Evolutionary conservation across 2,888 invertebrate genomes (phyloP).

Genomic region (Pseudolycoriella hygida): DNA sequence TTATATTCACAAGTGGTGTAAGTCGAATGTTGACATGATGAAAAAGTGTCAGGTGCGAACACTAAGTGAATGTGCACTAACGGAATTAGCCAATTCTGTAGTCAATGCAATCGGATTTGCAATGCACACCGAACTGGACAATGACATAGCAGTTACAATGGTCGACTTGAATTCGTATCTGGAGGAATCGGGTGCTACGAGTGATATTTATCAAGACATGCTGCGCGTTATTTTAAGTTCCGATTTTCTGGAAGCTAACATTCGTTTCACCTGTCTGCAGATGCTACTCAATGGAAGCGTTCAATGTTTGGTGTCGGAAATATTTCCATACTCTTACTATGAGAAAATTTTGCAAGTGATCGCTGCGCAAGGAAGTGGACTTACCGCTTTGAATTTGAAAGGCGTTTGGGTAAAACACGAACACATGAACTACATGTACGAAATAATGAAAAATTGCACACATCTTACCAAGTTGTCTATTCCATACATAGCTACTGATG

Average conservation of each 20-base stretch:
- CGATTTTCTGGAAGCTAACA: conserved; percentile 46
- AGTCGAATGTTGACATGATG: conserved; percentile 31
- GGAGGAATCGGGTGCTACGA: conserved; percentile 41
- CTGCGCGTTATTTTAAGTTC: conserved; percentile 43
- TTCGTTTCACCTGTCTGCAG: conserved; percentile 45
- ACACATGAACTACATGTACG: conserved; percentile 41
- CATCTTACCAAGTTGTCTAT: conserved; percentile 43
- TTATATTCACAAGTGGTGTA: too few species aligned
- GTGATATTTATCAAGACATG: conserved; percentile 50
- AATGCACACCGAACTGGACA: conserved; percentile 32
- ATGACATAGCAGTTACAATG: conserved; percentile 38
- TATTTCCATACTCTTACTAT: conserved; percentile 54
- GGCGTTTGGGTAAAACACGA: conserved; percentile 59
- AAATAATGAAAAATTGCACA: conserved; percentile 38
- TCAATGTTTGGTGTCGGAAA: conserved; percentile 44
- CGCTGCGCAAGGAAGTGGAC: conserved; percentile 40
- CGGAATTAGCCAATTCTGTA: conserved; percentile 39
- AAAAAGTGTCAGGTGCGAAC: conserved; percentile 42
- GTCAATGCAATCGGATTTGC: conserved; percentile 44
- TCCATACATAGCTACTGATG: conserved; percentile 52
- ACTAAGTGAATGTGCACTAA: conserved; percentile 39
- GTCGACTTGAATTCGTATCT: conserved; percentile 41
- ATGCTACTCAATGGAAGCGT: conserved; percentile 46
- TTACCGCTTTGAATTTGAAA: conserved; percentile 47
- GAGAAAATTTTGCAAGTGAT: conserved; percentile 48